phyloP scores from a whole-genome alignment of 2,797 vertebrate species.

The Xiphophorus birchmanni region DNA sequence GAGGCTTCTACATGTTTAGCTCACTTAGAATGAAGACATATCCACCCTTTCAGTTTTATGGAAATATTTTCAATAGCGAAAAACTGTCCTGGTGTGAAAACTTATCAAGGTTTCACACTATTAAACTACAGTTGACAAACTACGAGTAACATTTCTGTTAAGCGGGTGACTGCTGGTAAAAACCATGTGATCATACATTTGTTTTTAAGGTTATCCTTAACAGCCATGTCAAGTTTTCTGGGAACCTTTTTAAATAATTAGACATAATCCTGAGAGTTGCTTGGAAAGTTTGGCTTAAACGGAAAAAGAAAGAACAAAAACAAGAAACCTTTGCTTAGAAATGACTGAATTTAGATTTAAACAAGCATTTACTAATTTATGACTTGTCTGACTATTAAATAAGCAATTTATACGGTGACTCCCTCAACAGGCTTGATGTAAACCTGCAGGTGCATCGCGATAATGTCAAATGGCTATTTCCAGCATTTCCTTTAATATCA shows the following conservation, averaged over 20 bases:
- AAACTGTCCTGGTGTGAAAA: neutral
- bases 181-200: neutral
- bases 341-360: neutral
- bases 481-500: conserved; percentile 42
- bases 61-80: neutral
- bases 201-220: neutral
- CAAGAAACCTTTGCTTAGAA: neutral
- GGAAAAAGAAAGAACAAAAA: neutral
- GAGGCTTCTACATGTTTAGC: neutral
- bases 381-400: conserved; percentile 9
- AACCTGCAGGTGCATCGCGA: conserved; percentile 17
- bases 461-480: conserved; percentile 42
- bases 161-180: neutral
- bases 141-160: neutral
- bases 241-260: neutral
- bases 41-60: neutral
- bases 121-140: neutral
- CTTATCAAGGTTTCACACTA: neutral
- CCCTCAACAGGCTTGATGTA: conserved; percentile 3
- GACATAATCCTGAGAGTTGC: neutral
- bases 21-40: neutral
- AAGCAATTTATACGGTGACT: neutral
- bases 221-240: neutral
- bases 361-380: neutral
- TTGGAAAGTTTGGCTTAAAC: neutral